Evolutionary conservation across 2,113 vertebrate genomes (phyloP), one percentile per base, ranked within the genome.

Genomic region (Lophura nycthemera): DNA sequence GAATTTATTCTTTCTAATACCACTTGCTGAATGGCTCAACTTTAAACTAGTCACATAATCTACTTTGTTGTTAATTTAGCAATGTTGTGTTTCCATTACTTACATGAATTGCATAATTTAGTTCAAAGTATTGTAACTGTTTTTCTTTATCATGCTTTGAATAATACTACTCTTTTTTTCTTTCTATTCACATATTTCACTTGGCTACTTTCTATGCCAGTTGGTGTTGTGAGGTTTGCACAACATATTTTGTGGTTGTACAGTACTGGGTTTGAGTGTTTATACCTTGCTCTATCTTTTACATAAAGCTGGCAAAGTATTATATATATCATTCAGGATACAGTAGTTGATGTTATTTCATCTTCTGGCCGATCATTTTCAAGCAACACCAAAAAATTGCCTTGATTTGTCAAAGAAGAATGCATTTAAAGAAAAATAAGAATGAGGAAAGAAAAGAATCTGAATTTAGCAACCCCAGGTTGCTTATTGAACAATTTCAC

Each of bases 1-100:
- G 77, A 83, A 96, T 96, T 93, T 96, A 91, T 95, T 94, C 42
- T 74, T 89, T 91, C 64, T 78, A 92, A 25, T 94, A 73, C 38
- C 36, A 89, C 76, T 67, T 18, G 1, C 65, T 83, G 75, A 95
- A 93, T 59, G 22, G 32, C 25, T 92, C 57, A 96, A 95, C 38
- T 93, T 96, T 7, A 11, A 66, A 90, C 87, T 34, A 86, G 88
- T 90, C 76, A 36, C 74, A 73, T 24, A 82, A 86, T 86, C 82
- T 84, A 22, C 25, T 94, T 64, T 59, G 93, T 52, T 81, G 66
- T 74, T 74, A 73, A 72, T 95, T 92, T 96, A 71, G 80, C 71
- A 85, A 36, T 17, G 6, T 32, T 82, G 59, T n/a, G 29, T 86
- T 93, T 88, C 29, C 40, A 76, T 57, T 64, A 67, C 90, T 95